Evolutionary conservation across 2,888 invertebrate genomes (phyloP), one percentile per base, ranked within the genome.

Genomic region (Eubasilissa splendida): DNA sequence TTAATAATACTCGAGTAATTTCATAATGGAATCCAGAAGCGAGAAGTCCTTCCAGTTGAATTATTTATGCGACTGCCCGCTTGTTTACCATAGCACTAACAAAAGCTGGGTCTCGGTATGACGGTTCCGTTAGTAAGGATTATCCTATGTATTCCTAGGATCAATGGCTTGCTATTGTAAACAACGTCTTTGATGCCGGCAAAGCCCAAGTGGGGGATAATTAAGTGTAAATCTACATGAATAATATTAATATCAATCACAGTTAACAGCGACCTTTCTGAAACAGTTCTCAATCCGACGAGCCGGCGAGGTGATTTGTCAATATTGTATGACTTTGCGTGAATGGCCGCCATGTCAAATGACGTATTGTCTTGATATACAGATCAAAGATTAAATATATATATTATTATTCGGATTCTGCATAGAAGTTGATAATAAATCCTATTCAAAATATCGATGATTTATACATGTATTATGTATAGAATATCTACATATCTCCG

Each of bases 61-160:
- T 73, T 56, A 73, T 56, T 73, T 56, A 73, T 56, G 22, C 33
- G 56, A 73, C 71, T 73, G 22, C 54, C 71, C 71, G 33, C n/a
- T 71, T 73, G 71, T 73, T 73, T 73, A 73, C 56, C 71, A 58
- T 22, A 33, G 71, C 31, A n/a, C 71, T 54, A 33, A 56, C 71
- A 73, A 73, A 42, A 31, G 56, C 33, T 12, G 71, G 71, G 70
- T n/a, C 10, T 14, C 42, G 42, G 42, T 7, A 7, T n/a, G 58
- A 58, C 9, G 71, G 71, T 56, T 11, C 22, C 33, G 71, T 56
- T 73, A 56, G 22, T 12, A n/a, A 56, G 56, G 71, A 73, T 73
- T 73, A 56, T 56, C 54, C 10, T 22, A 56, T 73, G 71, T 73
- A 56, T 42, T 50, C 11, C 4, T 3, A 56, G 56, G 56, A 73